Evolutionary conservation across 2,113 vertebrate species (phyloP).

Genomic region (Malurus melanocephalus): DNA sequence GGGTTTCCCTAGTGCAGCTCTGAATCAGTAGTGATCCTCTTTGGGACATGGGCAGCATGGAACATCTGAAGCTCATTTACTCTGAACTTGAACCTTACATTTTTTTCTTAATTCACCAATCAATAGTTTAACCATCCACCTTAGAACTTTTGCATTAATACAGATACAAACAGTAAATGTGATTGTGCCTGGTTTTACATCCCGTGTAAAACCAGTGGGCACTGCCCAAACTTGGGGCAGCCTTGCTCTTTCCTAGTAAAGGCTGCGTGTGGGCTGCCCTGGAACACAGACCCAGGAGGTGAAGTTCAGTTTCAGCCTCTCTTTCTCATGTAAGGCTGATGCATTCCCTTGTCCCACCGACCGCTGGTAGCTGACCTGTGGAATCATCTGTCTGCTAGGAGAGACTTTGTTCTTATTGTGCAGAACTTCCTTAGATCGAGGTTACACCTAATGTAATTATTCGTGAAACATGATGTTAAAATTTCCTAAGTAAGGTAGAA

Average conservation of each 20-base stretch:
- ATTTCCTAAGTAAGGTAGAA: conserved; percentile 58
- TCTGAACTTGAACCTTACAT: not conserved
- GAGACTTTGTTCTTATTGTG: conserved; percentile 18
- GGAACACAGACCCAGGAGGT: not conserved
- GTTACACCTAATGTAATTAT: conserved; percentile 28
- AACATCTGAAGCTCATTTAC: not conserved
- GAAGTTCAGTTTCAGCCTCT: not conserved
- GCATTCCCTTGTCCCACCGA: not conserved
- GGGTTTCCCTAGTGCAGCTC: not conserved
- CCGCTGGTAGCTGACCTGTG: not conserved
- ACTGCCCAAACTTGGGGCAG: not conserved
- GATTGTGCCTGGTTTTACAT: not conserved
- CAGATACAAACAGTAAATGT: not conserved
- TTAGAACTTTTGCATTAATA: not conserved
- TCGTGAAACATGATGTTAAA: not conserved
- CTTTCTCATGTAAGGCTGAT: not conserved
- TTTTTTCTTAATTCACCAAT: not conserved
- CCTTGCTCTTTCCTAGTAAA: not conserved
- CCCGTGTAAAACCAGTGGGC: not conserved
- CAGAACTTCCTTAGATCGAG: conserved; percentile 11
- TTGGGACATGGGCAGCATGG: rapidly evolving
- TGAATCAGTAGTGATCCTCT: not conserved
- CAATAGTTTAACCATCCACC: not conserved
- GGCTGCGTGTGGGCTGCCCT: not conserved
- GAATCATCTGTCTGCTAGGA: not conserved